phyloP scores from a whole-genome alignment of 2,888 invertebrate species.

The Chirona hameri region DNA sequence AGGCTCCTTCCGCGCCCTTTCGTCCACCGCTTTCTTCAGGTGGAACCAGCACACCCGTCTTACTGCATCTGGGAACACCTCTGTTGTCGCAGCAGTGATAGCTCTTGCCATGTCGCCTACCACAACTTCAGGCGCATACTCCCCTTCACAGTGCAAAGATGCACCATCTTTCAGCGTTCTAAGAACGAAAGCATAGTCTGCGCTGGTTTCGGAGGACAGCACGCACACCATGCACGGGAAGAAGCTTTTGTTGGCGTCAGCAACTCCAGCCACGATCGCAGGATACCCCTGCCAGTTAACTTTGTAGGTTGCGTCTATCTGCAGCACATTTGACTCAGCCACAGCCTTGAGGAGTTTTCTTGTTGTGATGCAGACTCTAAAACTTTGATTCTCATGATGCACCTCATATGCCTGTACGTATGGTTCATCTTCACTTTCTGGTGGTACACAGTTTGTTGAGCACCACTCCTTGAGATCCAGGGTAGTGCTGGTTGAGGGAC shows the following conservation, averaged over 20 bases:
- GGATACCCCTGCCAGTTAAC: background rate
- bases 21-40: background rate
- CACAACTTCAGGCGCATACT: background rate
- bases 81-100: background rate
- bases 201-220: background rate
- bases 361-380: background rate
- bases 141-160: background rate
- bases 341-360: background rate
- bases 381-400: background rate
- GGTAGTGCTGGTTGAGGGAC: background rate
- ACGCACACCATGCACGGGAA: background rate
- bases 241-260: background rate
- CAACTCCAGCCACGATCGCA: background rate
- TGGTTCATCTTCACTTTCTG: background rate
- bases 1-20: background rate
- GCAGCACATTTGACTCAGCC: background rate
- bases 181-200: background rate
- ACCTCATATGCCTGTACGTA: background rate
- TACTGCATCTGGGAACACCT: background rate
- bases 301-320: background rate
- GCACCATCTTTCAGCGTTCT: background rate
- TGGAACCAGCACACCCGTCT: background rate
- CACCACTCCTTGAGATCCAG: background rate
- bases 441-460: background rate
- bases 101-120: background rate